Percentiles rank a stretch among this genome's conserved stretches.
Conservation (phyloP, 1,140 invertebrate genomes). For the Hyles euphorbiae region DNA sequence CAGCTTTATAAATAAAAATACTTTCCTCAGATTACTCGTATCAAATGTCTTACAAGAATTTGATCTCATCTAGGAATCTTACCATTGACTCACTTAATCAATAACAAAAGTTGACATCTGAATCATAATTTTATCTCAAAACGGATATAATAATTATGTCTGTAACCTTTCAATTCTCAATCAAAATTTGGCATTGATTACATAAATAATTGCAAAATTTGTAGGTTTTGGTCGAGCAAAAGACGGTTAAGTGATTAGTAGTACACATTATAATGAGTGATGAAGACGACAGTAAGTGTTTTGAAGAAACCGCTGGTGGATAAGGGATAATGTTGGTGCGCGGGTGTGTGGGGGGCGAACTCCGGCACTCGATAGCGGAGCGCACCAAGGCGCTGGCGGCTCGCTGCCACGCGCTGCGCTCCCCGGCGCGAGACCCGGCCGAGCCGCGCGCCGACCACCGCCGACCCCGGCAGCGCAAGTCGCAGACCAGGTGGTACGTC, state of each 20-base stretch:
- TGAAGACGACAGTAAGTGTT: constrained; percentile 20
- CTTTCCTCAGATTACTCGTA: no score
- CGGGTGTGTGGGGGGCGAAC: constrained; percentile 58
- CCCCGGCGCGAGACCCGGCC: constrained; percentile 43
- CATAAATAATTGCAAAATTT: neutral
- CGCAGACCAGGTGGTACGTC: constrained; percentile 67
- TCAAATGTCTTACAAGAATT: no score
- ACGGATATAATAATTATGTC: no score
- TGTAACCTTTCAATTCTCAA: no score
- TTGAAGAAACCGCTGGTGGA: constrained; percentile 29
- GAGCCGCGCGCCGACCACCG: constrained; percentile 37
- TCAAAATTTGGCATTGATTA: constrained; percentile 9
- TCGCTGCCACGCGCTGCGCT: constrained; percentile 58
- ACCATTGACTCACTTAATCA: no score
- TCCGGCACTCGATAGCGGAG: constrained; percentile 65
- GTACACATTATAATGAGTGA: constrained; percentile 15
- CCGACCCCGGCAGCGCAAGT: constrained; percentile 54
- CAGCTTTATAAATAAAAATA: no score
- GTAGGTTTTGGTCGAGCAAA: no score
- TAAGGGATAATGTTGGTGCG: constrained; percentile 61
- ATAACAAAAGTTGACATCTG: no score
- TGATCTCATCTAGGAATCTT: no score
- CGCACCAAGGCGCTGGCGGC: constrained; percentile 66
- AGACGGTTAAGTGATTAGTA: no score
- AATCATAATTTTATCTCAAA: no score